phyloP scores from a whole-genome alignment of 2,113 vertebrate genomes.

The Mobula hypostoma region DNA sequence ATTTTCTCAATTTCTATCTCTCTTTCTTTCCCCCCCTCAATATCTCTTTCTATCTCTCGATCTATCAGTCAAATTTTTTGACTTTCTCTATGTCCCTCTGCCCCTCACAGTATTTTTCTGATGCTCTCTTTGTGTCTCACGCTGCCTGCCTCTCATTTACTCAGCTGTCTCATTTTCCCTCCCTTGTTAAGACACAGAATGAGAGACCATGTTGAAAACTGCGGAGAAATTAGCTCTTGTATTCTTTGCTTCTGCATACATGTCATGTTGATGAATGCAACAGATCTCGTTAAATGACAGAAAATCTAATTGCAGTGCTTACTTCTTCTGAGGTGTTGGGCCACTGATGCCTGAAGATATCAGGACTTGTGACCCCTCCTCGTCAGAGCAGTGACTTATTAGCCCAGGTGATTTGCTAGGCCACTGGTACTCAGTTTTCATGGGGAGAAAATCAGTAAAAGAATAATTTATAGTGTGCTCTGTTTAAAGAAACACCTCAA shows the following conservation, averaged over 20 bases:
- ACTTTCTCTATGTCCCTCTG: not conserved
- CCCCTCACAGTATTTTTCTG: not conserved
- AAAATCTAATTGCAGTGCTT: not conserved
- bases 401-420: not conserved
- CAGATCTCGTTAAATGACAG: constrained; percentile 15
- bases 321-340: not conserved
- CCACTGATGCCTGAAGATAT: not conserved
- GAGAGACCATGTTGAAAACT: not conserved
- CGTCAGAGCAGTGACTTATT: not conserved
- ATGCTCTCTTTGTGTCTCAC: not conserved
- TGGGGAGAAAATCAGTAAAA: not conserved
- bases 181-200: not conserved
- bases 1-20: not conserved
- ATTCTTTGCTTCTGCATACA: not conserved
- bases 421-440: not conserved
- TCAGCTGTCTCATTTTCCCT: not conserved
- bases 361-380: not conserved
- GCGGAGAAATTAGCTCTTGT: not conserved
- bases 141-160: not conserved
- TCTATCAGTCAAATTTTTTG: not conserved
- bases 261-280: not conserved
- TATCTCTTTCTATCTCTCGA: not conserved
- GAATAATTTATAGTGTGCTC: not conserved
- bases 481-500: not conserved
- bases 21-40: not conserved